These are phyloP conservation scores for Epizoanthus scotinus DNA, from an alignment of 92 coral and sea anemone species.

Conservation along the genomic window DNA sequence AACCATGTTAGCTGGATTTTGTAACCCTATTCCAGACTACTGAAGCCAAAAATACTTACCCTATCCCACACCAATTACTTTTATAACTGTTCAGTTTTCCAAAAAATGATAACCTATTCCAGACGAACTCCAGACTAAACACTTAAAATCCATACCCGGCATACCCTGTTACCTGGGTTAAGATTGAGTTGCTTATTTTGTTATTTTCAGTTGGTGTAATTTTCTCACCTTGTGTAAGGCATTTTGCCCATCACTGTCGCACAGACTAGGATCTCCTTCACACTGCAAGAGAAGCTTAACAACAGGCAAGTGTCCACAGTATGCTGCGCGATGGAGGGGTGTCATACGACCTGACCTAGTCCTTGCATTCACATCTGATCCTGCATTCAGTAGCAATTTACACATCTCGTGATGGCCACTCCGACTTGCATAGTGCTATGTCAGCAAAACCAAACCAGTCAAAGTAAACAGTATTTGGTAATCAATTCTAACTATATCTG, in stretches of 20 bases:
- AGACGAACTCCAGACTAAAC: no score
- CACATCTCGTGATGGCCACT: constrained; percentile 79
- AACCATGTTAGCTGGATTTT: no score
- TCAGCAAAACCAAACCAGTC: not conserved
- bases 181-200: not conserved
- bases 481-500: not conserved
- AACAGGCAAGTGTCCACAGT: constrained; percentile 69
- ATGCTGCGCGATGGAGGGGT: constrained; percentile 94
- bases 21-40: no score
- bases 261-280: constrained; percentile 69
- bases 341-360: constrained; percentile 87
- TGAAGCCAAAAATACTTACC: no score
- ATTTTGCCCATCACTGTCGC: constrained; percentile 90
- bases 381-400: constrained; percentile 63
- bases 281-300: constrained; percentile 63
- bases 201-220: not conserved
- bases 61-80: no score
- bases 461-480: not conserved
- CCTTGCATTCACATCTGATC: constrained; percentile 78
- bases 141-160: no score
- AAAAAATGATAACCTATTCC: no score
- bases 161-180: no score
- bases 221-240: constrained; percentile 80
- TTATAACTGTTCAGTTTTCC: no score
- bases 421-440: constrained; percentile 91